Conservation (phyloP, 1,140 invertebrate species). For the Steinernema khuongi region DNA sequence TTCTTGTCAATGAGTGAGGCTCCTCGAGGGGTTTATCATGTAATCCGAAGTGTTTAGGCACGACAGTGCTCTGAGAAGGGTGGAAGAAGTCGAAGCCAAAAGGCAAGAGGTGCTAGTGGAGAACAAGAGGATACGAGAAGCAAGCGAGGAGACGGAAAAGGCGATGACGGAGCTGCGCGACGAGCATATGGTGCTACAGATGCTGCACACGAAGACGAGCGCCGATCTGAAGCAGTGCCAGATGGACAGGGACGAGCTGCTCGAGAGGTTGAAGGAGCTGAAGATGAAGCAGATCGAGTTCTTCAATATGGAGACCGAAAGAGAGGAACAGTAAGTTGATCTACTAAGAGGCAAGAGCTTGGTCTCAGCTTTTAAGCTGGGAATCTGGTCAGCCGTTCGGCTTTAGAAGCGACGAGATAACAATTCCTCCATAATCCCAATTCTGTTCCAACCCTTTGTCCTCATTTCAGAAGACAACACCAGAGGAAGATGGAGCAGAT, state of each 20-base stretch:
- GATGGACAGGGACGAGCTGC: background rate
- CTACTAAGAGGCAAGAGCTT: too few relatives aligned
- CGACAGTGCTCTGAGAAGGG: background rate
- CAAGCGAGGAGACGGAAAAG: background rate
- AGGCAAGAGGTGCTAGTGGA: background rate
- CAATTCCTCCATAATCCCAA: too few relatives aligned
- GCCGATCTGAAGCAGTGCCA: background rate
- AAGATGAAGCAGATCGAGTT: conserved; percentile 7
- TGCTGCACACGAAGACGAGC: background rate
- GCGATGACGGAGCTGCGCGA: background rate
- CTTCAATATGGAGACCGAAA: background rate
- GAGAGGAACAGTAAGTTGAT: background rate
- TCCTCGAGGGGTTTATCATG: background rate
- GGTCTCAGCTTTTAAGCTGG: too few relatives aligned
- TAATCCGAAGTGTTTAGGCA: too few relatives aligned
- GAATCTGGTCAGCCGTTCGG: too few relatives aligned
- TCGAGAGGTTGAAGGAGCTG: background rate
- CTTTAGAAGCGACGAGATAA: too few relatives aligned
- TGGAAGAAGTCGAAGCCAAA: background rate
- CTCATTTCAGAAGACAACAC: background rate
- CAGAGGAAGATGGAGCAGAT: background rate
- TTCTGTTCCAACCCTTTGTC: too few relatives aligned
- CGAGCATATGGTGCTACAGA: background rate
- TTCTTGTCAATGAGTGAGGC: background rate
- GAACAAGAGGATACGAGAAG: background rate